A percentile compares a stretch with the other conserved stretches of the same genome.
These are phyloP conservation scores for Onychostruthus taczanowskii DNA, from an alignment of 2,113 vertebrate species.

Conservation along the genomic window DNA sequence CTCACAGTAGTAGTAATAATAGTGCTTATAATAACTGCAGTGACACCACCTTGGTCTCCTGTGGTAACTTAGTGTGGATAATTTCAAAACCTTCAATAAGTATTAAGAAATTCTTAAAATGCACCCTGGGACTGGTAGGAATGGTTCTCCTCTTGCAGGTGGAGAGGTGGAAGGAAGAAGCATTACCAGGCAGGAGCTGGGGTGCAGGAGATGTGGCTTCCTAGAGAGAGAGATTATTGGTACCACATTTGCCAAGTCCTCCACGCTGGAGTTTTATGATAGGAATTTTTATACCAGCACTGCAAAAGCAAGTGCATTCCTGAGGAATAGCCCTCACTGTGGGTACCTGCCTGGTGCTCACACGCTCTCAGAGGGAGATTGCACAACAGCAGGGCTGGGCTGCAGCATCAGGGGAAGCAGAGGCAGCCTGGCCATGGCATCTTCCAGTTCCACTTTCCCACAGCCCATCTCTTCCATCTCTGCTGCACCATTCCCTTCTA, in stretches of 20 bases:
- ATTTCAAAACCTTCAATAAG: conserved; percentile 1
- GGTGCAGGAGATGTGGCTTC: neutral
- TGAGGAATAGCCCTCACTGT: neutral
- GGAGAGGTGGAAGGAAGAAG: neutral
- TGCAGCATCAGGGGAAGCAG: neutral
- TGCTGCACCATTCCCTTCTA: conserved; percentile 51
- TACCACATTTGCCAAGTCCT: neutral
- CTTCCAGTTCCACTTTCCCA: neutral
- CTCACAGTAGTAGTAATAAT: neutral
- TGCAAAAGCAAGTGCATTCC: neutral
- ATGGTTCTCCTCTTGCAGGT: neutral
- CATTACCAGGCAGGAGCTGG: neutral
- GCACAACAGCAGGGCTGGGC: neutral
- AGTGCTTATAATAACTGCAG: neutral
- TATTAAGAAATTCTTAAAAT: neutral
- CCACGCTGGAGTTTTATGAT: neutral
- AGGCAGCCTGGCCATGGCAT: neutral
- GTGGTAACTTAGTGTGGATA: neutral
- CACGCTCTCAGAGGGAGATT: accelerated
- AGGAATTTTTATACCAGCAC: neutral
- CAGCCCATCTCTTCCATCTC: conserved; percentile 41
- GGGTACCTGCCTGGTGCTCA: neutral
- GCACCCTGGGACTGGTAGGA: neutral
- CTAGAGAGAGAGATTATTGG: neutral
- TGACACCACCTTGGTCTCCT: neutral